These are phyloP conservation scores for Anodontia alba DNA, from an alignment of 2,888 invertebrate genomes.

Conservation along the genomic window DNA sequence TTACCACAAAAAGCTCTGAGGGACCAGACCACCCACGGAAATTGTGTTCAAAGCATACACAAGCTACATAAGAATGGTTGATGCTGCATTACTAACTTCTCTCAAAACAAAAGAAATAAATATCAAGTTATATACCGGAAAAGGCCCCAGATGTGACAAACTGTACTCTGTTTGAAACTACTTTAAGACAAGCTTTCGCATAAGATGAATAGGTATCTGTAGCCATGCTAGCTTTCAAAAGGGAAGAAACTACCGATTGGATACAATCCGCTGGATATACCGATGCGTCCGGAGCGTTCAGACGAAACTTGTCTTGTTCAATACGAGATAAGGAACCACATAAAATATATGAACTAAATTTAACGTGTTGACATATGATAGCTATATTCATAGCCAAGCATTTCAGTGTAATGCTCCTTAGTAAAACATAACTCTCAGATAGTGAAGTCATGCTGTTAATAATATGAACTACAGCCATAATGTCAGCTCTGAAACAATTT, in stretches of 20 bases:
- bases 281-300: conserved; percentile 25
- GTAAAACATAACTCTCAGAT: conserved; percentile 31
- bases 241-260: background rate
- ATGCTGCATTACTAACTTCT: conserved; percentile 30
- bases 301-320: conserved; percentile 20
- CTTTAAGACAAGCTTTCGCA: conserved; percentile 7
- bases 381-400: conserved; percentile 29
- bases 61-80: conserved; percentile 31
- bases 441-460: conserved; percentile 42
- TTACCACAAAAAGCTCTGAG: conserved; percentile 27
- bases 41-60: conserved; percentile 36
- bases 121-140: conserved; percentile 6
- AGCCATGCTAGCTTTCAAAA: conserved; percentile 19
- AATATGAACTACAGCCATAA: conserved; percentile 35
- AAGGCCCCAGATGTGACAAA: conserved; percentile 12
- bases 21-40: background rate
- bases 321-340: conserved; percentile 28
- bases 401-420: conserved; percentile 34
- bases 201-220: conserved; percentile 17
- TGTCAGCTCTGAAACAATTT: conserved; percentile 36
- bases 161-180: conserved; percentile 1
- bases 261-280: conserved; percentile 20
- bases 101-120: conserved; percentile 40
- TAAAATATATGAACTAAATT: conserved; percentile 20
- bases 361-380: conserved; percentile 30